Base-by-base conservation (phyloP, 2,797 vertebrate genomes). In the Myotis planiceps region DNA sequence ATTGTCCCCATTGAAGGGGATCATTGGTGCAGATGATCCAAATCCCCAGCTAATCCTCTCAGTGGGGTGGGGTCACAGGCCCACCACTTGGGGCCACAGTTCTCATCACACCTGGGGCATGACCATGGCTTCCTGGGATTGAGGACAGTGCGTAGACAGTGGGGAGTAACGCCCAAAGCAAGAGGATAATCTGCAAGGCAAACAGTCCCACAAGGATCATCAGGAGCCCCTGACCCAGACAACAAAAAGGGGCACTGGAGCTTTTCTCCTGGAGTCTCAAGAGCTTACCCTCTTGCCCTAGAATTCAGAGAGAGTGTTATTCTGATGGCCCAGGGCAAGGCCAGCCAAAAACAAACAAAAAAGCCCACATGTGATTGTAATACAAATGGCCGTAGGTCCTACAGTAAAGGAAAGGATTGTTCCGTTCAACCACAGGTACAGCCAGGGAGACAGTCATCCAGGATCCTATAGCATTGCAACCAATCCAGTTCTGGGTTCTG, bases 21-120 rank as follows among this genome's bases (percentile, higher is more conserved):
- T 53, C 92, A 78, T 51, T 66, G 79, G 34, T 95, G 69, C 83
- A 78, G 68, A 96, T 96, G 86, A 95, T 95, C 69, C 34, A 83
- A 68, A 76, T 88, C 74, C 68, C 68, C n/a, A 51, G 25, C 47
- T 97, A 92, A 97, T 96, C 92, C 58, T 51, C 29, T 72, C 39
- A 29, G 4, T 25, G 65, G 13, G 60, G 19, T 81, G 60, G 51
- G 84, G 68, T 92, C 89, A 80, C 12, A 12, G 93, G 71, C 79
- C 66, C 29, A 32, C 53, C 32, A 16, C 74, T 51, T 6, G 37
- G 66, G 74, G 88, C 91, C 65, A 74, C 6, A 19, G 79, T 80
- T 34, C 19, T 66, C 23, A 29, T 74, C 78, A 85, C 32, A 81
- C 81, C 49, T 88, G 47, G 86, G 66, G 29, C 19, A 25, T 71